phyloP scores from a whole-genome alignment of 2,888 invertebrate species.

The Drosophila fungiperda region DNA sequence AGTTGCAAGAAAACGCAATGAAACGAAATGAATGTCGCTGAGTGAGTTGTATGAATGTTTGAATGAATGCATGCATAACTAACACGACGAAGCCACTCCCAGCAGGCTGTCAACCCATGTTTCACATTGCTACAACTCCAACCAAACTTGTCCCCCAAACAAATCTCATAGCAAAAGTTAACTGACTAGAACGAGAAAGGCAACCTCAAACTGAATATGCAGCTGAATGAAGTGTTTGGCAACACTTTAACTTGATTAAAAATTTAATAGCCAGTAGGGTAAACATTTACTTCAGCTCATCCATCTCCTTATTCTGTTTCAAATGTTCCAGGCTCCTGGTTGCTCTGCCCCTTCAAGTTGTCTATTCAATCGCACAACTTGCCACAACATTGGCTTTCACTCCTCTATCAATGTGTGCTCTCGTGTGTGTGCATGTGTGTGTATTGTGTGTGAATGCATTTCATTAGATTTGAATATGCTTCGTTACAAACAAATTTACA shows the following conservation, averaged over 20 bases:
- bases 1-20: conserved; percentile 63
- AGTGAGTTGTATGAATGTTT: conserved; percentile 62
- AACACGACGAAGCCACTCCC: conserved; percentile 51
- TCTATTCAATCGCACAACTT: conserved; percentile 72
- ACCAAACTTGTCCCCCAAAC: neutral
- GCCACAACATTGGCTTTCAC: conserved; percentile 66
- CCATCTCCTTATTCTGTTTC: conserved; percentile 1
- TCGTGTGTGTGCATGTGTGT: conserved; percentile 3
- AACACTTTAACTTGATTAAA: conserved; percentile 81
- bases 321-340: neutral
- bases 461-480: conserved; percentile 37
- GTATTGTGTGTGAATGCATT: conserved; percentile 46
- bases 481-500: neutral
- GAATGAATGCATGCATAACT: conserved; percentile 74
- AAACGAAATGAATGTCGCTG: conserved; percentile 79
- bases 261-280: conserved; percentile 75
- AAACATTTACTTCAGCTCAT: conserved; percentile 53
- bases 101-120: conserved; percentile 41
- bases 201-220: conserved; percentile 18
- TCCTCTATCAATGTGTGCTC: neutral
- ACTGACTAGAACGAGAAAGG: conserved; percentile 2
- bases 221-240: conserved; percentile 74
- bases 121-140: conserved; percentile 9
- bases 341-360: conserved; percentile 31
- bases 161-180: neutral